Evolutionary conservation across 2,797 vertebrate genomes (phyloP).

Genomic region (Pitangus sulphuratus): DNA sequence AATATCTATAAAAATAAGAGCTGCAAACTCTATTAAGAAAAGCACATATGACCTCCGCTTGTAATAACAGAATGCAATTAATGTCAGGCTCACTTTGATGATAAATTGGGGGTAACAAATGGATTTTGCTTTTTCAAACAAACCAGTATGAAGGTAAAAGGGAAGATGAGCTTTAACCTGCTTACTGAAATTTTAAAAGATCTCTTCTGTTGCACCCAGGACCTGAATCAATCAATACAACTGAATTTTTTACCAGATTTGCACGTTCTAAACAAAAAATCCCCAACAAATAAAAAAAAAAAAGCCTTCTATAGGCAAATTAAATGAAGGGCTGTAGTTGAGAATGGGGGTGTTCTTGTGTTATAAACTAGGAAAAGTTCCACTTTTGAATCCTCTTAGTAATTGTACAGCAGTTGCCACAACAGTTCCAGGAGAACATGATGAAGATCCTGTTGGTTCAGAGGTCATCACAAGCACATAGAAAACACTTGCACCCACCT

Average conservation of each 20-base stretch:
- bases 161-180: constrained; percentile 45
- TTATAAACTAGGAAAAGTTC: not conserved
- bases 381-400: not conserved
- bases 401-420: not conserved
- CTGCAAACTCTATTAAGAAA: constrained; percentile 68
- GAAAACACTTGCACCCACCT: not conserved
- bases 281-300: not conserved
- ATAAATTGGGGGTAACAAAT: constrained; percentile 65
- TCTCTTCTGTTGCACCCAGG: not conserved
- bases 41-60: constrained; percentile 37
- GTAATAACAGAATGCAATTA: constrained; percentile 71
- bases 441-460: not conserved
- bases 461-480: not conserved
- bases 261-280: not conserved
- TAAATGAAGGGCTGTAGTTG: not conserved
- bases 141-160: not conserved
- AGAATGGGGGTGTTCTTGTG: not conserved
- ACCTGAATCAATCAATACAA: not conserved
- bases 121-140: constrained; percentile 55
- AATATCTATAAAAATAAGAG: constrained; percentile 70
- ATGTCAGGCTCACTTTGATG: constrained; percentile 57
- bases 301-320: not conserved
- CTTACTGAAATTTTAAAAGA: not conserved
- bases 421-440: not conserved
- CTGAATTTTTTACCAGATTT: not conserved